phyloP scores from a whole-genome alignment of 1,140 invertebrate species.

The Plectrocnemia conspersa region DNA sequence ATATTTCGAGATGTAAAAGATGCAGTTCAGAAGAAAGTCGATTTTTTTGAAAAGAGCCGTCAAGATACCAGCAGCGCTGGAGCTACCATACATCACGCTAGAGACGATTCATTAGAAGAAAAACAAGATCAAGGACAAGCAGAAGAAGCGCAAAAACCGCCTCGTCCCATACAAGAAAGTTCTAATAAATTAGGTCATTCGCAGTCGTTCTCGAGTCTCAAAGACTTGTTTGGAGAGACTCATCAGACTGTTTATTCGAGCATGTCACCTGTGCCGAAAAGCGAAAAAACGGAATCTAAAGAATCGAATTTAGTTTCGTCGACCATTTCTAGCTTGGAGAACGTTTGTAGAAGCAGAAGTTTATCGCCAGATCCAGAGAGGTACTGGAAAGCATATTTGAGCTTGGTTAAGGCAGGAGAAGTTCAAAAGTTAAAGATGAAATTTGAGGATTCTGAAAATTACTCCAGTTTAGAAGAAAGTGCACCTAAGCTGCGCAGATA shows the following conservation, averaged over 20 bases:
- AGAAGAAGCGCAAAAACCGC: constrained; percentile 39
- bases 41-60: constrained; percentile 70
- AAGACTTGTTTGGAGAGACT: constrained; percentile 72
- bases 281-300: constrained; percentile 39
- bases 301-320: constrained; percentile 21
- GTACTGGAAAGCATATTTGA: constrained; percentile 64
- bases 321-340: constrained; percentile 58
- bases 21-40: constrained; percentile 66
- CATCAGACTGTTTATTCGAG: constrained; percentile 50
- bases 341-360: constrained; percentile 59
- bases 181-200: constrained; percentile 50
- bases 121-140: constrained; percentile 39
- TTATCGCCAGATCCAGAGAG: constrained; percentile 63
- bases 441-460: constrained; percentile 58
- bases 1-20: constrained; percentile 54
- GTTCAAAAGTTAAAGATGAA: constrained; percentile 67
- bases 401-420: constrained; percentile 67
- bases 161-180: constrained; percentile 25
- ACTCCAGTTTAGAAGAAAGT: constrained; percentile 42
- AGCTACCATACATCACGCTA: constrained; percentile 53
- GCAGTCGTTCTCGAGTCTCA: constrained; percentile 68
- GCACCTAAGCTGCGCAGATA: constrained; percentile 56
- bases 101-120: constrained; percentile 52
- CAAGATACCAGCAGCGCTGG: constrained; percentile 40
- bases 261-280: constrained; percentile 42